These are phyloP conservation scores for Wiebesia pumilae DNA, from an alignment of 1,140 invertebrate genomes.

Conservation along the genomic window DNA sequence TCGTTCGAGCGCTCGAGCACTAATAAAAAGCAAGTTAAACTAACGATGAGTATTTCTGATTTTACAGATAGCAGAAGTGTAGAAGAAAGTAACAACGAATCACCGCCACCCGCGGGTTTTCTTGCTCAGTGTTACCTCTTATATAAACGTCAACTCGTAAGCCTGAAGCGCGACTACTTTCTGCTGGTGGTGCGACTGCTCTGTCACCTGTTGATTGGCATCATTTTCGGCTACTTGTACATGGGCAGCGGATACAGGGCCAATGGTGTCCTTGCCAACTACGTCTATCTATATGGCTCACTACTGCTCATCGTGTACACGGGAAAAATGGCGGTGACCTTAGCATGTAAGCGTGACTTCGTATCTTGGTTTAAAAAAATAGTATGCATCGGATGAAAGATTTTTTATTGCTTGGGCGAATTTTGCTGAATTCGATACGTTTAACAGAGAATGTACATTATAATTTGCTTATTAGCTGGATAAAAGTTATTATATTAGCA, in stretches of 20 bases:
- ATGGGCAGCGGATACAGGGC: conserved; percentile 90
- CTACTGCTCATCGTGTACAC: conserved; percentile 94
- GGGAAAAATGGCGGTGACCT: conserved; percentile 95
- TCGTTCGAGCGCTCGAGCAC: no score
- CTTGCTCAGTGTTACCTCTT: conserved; percentile 71
- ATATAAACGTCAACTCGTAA: conserved; percentile 70
- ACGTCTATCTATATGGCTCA: conserved; percentile 93
- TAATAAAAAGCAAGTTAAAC: no score
- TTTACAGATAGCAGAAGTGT: conserved; percentile 1
- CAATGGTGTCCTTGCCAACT: conserved; percentile 90
- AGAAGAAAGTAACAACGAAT: conserved; percentile 52
- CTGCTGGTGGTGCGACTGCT: conserved; percentile 84
- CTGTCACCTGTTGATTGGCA: conserved; percentile 88
- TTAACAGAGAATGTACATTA: no score
- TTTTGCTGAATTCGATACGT: no score
- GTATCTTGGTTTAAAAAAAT: neutral
- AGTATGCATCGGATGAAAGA: no score
- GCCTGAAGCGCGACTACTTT: conserved; percentile 76
- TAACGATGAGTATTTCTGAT: neutral
- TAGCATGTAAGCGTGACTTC: conserved; percentile 85
- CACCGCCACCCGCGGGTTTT: conserved; percentile 67
- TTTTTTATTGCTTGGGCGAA: no score
- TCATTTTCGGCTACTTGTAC: conserved; percentile 93
- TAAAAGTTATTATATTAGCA: no score
- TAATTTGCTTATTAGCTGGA: no score